A percentile compares a stretch with the other conserved stretches of the same genome.
phyloP scores from a whole-genome alignment of 1,140 invertebrate species.

The Drosophila micromelanica region DNA sequence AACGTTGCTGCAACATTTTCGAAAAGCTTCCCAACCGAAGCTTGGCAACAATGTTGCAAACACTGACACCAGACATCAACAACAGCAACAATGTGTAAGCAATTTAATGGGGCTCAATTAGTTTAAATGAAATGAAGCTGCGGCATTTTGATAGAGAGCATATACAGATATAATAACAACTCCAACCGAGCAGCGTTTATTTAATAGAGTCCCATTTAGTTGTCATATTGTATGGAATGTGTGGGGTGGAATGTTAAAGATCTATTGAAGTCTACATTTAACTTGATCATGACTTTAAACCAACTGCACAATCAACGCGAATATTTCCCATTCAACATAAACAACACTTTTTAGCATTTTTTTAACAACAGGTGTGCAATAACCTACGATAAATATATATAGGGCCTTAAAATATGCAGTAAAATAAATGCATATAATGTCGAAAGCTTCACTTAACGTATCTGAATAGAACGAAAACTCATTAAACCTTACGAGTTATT shows the following conservation, averaged over 20 bases:
- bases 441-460: too few relatives aligned
- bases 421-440: background rate
- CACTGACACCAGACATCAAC: constrained; percentile 7
- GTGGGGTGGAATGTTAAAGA: background rate
- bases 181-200: constrained; percentile 42
- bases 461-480: too few relatives aligned
- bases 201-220: constrained; percentile 56
- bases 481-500: too few relatives aligned
- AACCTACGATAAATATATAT: background rate
- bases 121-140: constrained; percentile 58
- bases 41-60: constrained; percentile 44
- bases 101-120: constrained; percentile 61
- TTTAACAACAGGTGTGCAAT: background rate
- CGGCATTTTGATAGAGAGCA: constrained; percentile 43
- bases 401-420: constrained; percentile 31
- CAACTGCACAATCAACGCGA: background rate
- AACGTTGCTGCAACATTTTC: constrained; percentile 21
- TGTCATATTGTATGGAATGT: constrained; percentile 19
- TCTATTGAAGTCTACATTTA: background rate
- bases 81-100: constrained; percentile 20
- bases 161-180: constrained; percentile 17
- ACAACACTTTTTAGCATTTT: background rate
- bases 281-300: background rate
- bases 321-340: background rate
- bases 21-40: constrained; percentile 17